phyloP scores from a whole-genome alignment of 1,140 invertebrate species.

The Drosophila baimaii region DNA sequence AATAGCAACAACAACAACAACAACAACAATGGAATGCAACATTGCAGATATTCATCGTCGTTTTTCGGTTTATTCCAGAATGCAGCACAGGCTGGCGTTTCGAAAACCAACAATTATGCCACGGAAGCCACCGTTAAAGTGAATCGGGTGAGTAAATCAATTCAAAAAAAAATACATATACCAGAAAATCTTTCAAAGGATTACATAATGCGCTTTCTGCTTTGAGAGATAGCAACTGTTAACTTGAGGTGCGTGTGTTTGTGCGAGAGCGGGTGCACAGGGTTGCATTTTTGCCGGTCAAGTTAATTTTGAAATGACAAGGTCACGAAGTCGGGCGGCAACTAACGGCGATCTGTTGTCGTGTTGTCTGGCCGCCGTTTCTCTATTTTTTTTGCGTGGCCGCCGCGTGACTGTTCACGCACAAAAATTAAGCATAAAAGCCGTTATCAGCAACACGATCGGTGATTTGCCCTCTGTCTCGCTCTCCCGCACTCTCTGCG shows the following conservation, averaged over 20 bases:
- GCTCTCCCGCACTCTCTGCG: not conserved
- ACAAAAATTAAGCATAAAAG: conserved; percentile 9
- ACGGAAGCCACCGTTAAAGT: conserved; percentile 83
- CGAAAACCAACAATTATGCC: conserved; percentile 83
- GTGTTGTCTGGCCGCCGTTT: conserved; percentile 6
- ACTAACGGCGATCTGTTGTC: conserved; percentile 7
- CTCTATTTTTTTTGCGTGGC: conserved; percentile 43
- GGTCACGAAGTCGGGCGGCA: conserved; percentile 42
- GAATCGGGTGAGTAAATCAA: conserved; percentile 67
- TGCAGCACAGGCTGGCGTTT: conserved; percentile 72
- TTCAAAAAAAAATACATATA: conserved; percentile 22
- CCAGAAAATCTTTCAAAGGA: conserved; percentile 28
- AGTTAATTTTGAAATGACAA: conserved; percentile 38
- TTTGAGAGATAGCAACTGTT: conserved; percentile 21
- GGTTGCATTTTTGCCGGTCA: conserved; percentile 62
- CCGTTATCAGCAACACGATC: conserved; percentile 28
- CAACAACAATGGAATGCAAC: conserved; percentile 34
- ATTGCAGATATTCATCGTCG: conserved; percentile 79
- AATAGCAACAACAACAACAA: conserved; percentile 40
- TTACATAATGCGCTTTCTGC: conserved; percentile 70
- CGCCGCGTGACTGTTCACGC: conserved; percentile 53
- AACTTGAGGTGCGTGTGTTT: conserved; percentile 13
- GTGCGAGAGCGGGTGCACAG: conserved; percentile 50
- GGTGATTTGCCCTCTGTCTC: conserved; percentile 10
- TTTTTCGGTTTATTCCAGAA: conserved; percentile 84